Evolutionary conservation across 1,140 invertebrate species (phyloP), one percentile per base, ranked within the genome.

Genomic region (Scaptomyza hsui): DNA sequence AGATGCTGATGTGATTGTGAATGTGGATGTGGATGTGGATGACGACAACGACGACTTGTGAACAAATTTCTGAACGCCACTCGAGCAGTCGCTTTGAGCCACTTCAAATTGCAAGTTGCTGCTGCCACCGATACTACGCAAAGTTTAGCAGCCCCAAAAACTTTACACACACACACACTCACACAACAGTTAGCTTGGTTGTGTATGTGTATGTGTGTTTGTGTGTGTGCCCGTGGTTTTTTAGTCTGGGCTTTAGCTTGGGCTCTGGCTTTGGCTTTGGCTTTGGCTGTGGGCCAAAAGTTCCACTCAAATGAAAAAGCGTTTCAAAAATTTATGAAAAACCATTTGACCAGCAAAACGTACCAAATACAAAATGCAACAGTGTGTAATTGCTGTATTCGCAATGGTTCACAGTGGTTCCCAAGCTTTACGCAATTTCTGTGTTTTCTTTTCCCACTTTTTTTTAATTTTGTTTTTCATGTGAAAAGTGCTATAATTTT

Each of bases 291-390:
- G 26, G 18, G 35, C 49, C 72, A 56, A 71, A 49, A 73, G 70
- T 65, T 75, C 53, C 60, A 24, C 26, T 45, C 71, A 78, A 83
- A 83, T 82, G 79, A 83, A 82, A 82, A 59, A 75, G 64, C 61
- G 59, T 61, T 77, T 77, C 52, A 85, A 81, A 85, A 86, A 85
- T 85, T 70, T 76, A 86, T 86, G 80, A 76, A 86, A 76, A 76
- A 32, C 73, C 69, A 80, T 74, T 72, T 72, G 80, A 68, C 56
- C 53, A 78, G 69, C 57, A 56, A 59, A 74, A 32, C 47, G 55
- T 65, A 60, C 42, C 41, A 39, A 70, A 65, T 68, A 56, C 61
- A 71, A 85, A 63, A 63, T 79, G 74, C 47, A 61, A 47, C 13
- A 68, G 35, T 59, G 37, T 68, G 63, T 61, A 82, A 65, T 77